Evolutionary conservation across 2,888 invertebrate genomes (phyloP), one percentile per base, ranked within the genome.

Genomic region (Cataglyphis livida): DNA sequence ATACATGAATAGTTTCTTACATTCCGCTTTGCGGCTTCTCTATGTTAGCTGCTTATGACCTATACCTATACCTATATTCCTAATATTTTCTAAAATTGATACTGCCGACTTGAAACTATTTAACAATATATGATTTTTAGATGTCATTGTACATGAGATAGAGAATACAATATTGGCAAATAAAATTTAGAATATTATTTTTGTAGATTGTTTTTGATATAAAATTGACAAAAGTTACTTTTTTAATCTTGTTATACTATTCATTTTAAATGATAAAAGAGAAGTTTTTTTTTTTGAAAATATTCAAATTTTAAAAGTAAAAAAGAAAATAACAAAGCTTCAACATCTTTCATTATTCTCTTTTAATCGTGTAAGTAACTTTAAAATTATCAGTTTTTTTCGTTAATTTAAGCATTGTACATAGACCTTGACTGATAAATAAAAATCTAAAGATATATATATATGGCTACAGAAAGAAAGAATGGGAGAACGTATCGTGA

Each of bases 401-500:
- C 18, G 57, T 66, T 66, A 54, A 41, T 6, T 41, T n/a, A 66
- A 44, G 44, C 32, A 41, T 68, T 9, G 21, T 41, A 35, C 35
- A 21, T 35, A 9, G 18, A 59, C 44, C 18, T 54, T 66, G 21
- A 12, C 28, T 57, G 2, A 15, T 25, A 32, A 44, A 78, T 44
- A 1, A 44, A 59, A 44, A 78, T 32, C n/a, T n/a, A 35, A 18
- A 3, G 12, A 18, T 28, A 12, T 18, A 44, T 38, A 32, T 6
- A 32, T 32, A 32, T 32, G 32, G 35, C 6, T 35, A 35, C 6
- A 65, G 71, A 82, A 68, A 66, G 66, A 59, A 54, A 35, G 32
- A 62, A 28, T 57, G 79, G 62, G 35, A 81, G 64, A 71, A 41
- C 41, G 41, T 41, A 41, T 41, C 3, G 10, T 38, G 61, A 86